Percentiles rank a stretch among this genome's conserved stretches.
Conservation (phyloP, 2,888 invertebrate species). For the Hydroisotoma schaefferi region DNA sequence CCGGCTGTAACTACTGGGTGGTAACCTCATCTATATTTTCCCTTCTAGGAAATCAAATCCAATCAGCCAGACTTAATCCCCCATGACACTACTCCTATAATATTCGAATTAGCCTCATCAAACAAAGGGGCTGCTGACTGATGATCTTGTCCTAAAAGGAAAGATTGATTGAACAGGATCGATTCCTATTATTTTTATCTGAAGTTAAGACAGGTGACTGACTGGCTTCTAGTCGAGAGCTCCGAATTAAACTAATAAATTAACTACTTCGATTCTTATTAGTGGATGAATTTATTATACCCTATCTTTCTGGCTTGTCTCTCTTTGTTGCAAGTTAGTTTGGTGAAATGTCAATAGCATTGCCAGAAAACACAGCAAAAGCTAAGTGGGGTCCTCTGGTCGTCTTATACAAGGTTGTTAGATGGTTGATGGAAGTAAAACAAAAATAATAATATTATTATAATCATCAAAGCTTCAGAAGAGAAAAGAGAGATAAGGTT, state of each 20-base stretch:
- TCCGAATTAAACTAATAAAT: constrained; percentile 8
- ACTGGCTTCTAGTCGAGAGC: neutral
- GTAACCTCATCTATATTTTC: constrained; percentile 18
- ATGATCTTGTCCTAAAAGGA: constrained; percentile 3
- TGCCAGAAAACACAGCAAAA: neutral
- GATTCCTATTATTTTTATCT: constrained; percentile 10
- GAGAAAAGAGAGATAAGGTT: neutral
- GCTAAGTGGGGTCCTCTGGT: no score
- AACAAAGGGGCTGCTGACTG: neutral
- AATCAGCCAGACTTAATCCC: constrained; percentile 14
- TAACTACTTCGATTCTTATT: constrained; percentile 13
- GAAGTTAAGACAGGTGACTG: neutral
- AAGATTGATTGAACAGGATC: constrained; percentile 14
- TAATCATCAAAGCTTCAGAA: no score
- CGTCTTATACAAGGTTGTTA: no score
- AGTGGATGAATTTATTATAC: constrained; percentile 13
- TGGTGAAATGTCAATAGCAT: no score
- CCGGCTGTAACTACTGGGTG: constrained; percentile 36
- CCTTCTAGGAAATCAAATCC: constrained; percentile 11
- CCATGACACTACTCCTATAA: constrained; percentile 20
- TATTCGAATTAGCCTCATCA: constrained; percentile 10
- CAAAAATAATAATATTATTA: neutral
- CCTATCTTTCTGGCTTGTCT: no score
- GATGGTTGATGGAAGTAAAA: neutral
- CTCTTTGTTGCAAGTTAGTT: no score